These are phyloP conservation scores for Leptinotarsa texana DNA, from an alignment of 1,140 invertebrate genomes.

Conservation along the genomic window DNA sequence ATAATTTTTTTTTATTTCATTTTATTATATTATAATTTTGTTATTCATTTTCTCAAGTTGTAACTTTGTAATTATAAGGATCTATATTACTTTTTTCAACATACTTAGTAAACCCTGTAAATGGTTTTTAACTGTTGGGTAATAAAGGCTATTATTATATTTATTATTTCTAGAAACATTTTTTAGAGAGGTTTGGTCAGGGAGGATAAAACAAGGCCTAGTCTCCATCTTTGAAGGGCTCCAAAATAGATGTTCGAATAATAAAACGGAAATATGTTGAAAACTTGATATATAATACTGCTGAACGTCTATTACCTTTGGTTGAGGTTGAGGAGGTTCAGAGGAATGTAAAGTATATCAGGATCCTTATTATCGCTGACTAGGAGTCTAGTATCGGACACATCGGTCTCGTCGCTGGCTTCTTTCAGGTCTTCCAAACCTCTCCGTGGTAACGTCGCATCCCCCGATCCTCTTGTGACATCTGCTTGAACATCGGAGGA, in stretches of 20 bases:
- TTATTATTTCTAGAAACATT: no score
- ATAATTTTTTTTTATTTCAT: no score
- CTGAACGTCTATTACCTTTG: conserved; percentile 53
- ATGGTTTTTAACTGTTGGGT: no score
- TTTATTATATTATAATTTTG: no score
- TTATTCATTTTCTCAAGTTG: no score
- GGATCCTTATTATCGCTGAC: conserved; percentile 64
- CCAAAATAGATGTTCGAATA: not conserved
- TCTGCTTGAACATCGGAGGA: conserved; percentile 83
- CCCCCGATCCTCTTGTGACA: conserved; percentile 49
- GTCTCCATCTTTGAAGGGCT: not conserved
- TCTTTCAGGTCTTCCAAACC: conserved; percentile 73
- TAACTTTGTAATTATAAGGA: no score
- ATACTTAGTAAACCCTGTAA: no score
- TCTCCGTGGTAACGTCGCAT: conserved; percentile 61
- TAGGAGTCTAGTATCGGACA: conserved; percentile 59
- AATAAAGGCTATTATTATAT: no score
- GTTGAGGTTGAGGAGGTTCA: conserved; percentile 68
- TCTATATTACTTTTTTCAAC: no score
- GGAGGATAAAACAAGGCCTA: not conserved
- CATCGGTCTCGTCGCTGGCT: conserved; percentile 70
- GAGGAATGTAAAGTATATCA: conserved; percentile 70
- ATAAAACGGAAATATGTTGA: not conserved
- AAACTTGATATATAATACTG: no score
- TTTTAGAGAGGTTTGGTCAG: not conserved